phyloP scores from a whole-genome alignment of 2,113 vertebrate species.

The Arvicanthis niloticus region DNA sequence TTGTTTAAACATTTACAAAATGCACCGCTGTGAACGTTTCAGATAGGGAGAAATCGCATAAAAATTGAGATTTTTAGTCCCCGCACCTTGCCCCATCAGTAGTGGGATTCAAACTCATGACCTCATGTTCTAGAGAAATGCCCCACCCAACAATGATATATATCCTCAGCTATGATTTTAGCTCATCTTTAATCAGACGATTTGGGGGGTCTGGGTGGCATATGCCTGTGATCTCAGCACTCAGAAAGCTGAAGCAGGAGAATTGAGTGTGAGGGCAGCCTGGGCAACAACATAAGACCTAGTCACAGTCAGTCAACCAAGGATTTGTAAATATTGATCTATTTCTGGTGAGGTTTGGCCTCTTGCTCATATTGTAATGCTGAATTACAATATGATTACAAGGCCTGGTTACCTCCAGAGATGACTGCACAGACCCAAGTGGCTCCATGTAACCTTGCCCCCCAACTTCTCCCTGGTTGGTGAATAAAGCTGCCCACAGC shows the following conservation, averaged over 20 bases:
- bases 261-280: not conserved
- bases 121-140: not conserved
- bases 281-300: not conserved
- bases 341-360: too few relatives aligned
- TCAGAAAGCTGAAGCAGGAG: not conserved
- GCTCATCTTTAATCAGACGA: not conserved
- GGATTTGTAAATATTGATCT: not conserved
- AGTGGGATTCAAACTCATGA: not conserved
- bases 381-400: too few relatives aligned
- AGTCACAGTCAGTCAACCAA: not conserved
- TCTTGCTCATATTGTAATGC: too few relatives aligned
- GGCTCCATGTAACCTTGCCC: too few relatives aligned
- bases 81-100: not conserved
- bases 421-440: too few relatives aligned
- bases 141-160: not conserved
- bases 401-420: too few relatives aligned
- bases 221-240: not conserved
- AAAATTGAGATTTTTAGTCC: not conserved
- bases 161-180: not conserved
- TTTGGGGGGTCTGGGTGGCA: not conserved
- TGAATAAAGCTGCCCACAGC: too few relatives aligned
- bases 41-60: not conserved
- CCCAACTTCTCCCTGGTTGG: too few relatives aligned
- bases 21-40: not conserved
- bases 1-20: not conserved